Base-by-base conservation (phyloP, 2,113 vertebrate species). In the Clupea harengus region DNA sequence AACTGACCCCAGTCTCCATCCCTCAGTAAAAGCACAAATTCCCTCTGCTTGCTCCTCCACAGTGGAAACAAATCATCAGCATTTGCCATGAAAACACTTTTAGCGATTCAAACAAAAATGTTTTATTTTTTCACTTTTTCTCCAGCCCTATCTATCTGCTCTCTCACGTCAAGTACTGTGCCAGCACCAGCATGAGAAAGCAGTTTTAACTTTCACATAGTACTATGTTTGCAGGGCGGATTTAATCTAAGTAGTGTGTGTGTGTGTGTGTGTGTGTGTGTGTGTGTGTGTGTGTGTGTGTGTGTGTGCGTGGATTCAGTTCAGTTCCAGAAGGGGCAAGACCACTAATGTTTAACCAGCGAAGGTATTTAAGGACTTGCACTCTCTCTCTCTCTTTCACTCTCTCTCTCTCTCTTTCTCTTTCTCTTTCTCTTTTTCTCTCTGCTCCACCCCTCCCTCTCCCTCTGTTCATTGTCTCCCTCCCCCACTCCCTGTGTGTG, bases 301-400 rank as follows among this genome's bases (percentile, higher is more conserved):
- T 84, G 87, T 86, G 86, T 83, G 83, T 89, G 86, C 84, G 83
- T 13, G 85, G 82, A 91, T 91, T 91, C 86, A 89, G 89, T 47
- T 10, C 46, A n/a, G n/a, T n/a, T n/a, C n/a, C n/a, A 47, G 9
- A 47, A 47, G 46, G 46, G 9, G 9, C 46, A 47, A 47, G 46
- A 47, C 6, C 46, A 47, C 9, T 47, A 47, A 47, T 47, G 46
- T 47, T 47, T 47, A 47, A 39, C 39, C 46, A 47, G 46, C 4
- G 4, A 47, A 47, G 39, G 39, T 39, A 2, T n/a, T n/a, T 39
- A 47, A 47, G 46, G 46, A 47, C 46, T 7, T 47, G 46, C 20
- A 44, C 54, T 60, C 39, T 25, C 87, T 86, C 88, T 18, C 17
- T 13, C 15, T 6, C 88, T 82, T 80, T 84, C 89, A 54, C 60